These are phyloP conservation scores for Caenorhabditis becei DNA, from an alignment of 2,888 invertebrate genomes.

Conservation along the genomic window DNA sequence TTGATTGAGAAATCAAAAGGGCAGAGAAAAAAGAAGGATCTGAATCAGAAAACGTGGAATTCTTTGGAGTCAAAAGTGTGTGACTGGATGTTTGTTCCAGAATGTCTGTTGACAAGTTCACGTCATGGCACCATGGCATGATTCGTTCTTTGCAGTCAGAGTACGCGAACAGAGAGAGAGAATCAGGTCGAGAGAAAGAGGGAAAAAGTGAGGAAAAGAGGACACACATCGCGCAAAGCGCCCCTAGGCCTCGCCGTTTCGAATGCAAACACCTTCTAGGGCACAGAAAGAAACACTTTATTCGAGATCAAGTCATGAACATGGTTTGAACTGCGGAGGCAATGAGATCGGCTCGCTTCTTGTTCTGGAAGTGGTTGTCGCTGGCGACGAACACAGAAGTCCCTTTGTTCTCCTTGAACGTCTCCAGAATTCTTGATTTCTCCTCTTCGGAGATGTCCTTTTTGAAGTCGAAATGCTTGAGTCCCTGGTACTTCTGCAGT, in stretches of 20 bases:
- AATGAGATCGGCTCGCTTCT: slow-evolving; percentile 33
- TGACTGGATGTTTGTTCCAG: no score
- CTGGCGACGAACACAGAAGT: slow-evolving; percentile 31
- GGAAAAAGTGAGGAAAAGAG: not conserved
- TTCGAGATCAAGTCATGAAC: slow-evolving; percentile 10
- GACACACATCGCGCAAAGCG: slow-evolving; percentile 2
- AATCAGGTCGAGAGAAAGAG: no score
- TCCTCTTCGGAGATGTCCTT: slow-evolving; percentile 13
- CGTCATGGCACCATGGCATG: not conserved
- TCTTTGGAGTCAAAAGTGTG: no score
- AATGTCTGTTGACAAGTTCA: slow-evolving; percentile 2
- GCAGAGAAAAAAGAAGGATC: not conserved
- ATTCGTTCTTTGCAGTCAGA: not conserved
- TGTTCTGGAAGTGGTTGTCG: slow-evolving; percentile 57
- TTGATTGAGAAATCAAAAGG: not conserved
- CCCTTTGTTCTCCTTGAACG: slow-evolving; percentile 36
- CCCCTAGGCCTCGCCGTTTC: not conserved
- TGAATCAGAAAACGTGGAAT: not conserved
- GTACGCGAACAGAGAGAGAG: not conserved
- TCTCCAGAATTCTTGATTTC: slow-evolving; percentile 19
- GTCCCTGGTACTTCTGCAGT: slow-evolving; percentile 46
- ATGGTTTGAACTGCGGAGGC: slow-evolving; percentile 22
- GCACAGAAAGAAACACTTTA: not conserved
- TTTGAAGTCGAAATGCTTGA: slow-evolving; percentile 44
- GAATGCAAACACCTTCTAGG: slow-evolving; percentile 1